These are phyloP conservation scores for Leuctra nigra DNA, from an alignment of 2,888 invertebrate genomes.

Conservation along the genomic window DNA sequence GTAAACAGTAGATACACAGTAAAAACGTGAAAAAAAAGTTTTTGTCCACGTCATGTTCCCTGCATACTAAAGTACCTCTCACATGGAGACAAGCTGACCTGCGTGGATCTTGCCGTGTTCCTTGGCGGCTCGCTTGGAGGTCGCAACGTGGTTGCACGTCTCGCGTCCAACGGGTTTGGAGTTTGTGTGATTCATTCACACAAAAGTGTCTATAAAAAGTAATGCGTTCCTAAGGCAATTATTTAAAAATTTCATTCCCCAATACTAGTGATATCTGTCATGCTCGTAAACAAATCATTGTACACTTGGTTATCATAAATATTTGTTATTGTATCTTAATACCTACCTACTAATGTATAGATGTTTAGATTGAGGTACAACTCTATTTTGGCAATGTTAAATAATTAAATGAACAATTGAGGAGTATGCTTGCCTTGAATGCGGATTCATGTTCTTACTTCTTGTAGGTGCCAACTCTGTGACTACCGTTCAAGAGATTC, in stretches of 20 bases:
- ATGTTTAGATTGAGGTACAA: conserved; percentile 3
- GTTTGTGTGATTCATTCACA: conserved; percentile 37
- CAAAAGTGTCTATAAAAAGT: too few species aligned
- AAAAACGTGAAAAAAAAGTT: too few species aligned
- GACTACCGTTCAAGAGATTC: conserved; percentile 42
- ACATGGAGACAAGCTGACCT: conserved; percentile 30
- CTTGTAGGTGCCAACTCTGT: conserved; percentile 44
- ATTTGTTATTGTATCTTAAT: too few species aligned
- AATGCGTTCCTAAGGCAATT: too few species aligned
- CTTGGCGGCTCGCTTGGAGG: conserved; percentile 35
- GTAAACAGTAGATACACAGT: too few species aligned
- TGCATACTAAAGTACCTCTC: background rate
- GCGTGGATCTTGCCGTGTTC: conserved; percentile 35
- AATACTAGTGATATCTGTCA: too few species aligned
- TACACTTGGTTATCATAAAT: too few species aligned
- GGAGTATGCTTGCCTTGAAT: background rate
- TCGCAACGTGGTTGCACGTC: conserved; percentile 35
- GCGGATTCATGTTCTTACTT: background rate
- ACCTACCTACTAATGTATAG: too few species aligned
- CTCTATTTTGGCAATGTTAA: background rate
- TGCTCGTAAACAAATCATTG: too few species aligned
- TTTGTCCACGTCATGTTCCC: conserved; percentile 1
- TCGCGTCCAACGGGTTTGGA: conserved; percentile 34
- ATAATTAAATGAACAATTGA: too few species aligned
- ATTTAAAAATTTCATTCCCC: too few species aligned